Percentiles rank a stretch among this genome's conserved stretches.
Conservation (phyloP, 2,888 invertebrate species). For the Caenorhabditis macrosperma region DNA sequence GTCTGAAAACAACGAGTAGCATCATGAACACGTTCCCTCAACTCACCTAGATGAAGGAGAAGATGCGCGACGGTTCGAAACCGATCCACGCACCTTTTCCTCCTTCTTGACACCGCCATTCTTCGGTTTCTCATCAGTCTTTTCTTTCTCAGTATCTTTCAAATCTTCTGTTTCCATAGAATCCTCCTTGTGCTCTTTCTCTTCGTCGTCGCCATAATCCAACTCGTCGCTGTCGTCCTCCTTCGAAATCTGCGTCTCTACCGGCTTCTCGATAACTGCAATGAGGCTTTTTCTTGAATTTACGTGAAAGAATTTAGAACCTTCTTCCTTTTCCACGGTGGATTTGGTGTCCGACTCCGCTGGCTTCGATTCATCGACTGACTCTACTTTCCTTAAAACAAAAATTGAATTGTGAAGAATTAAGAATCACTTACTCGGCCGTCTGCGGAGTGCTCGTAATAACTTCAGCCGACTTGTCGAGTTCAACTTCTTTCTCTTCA, state of each 20-base stretch:
- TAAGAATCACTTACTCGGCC: not conserved
- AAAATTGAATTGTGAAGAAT: not conserved
- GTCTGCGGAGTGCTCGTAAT: not conserved
- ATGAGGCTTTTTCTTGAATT: not conserved
- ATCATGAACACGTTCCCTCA: not conserved
- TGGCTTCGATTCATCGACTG: conserved; percentile 11
- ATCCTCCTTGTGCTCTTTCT: conserved; percentile 42
- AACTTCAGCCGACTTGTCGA: not conserved
- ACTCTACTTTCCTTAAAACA: not conserved
- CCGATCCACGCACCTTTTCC: conserved; percentile 60
- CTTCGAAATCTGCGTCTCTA: not conserved
- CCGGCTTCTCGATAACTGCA: conserved; percentile 6
- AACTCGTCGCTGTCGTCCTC: conserved; percentile 54
- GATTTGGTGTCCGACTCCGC: conserved; percentile 6
- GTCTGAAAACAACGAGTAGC: conserved; percentile 16
- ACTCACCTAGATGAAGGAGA: conserved; percentile 66
- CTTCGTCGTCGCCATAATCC: conserved; percentile 60
- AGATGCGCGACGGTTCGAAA: conserved; percentile 59
- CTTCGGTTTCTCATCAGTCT: conserved; percentile 1
- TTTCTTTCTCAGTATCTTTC: not conserved
- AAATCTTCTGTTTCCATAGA: conserved; percentile 18
- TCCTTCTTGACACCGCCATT: conserved; percentile 56
- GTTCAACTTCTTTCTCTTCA: conserved; percentile 8
- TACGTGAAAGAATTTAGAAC: not conserved
- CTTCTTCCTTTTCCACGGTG: not conserved